Evolutionary conservation across 37 sponge, comb jelly and placozoan genomes (phyloP).

Genomic region (Mnemiopsis leidyi): DNA sequence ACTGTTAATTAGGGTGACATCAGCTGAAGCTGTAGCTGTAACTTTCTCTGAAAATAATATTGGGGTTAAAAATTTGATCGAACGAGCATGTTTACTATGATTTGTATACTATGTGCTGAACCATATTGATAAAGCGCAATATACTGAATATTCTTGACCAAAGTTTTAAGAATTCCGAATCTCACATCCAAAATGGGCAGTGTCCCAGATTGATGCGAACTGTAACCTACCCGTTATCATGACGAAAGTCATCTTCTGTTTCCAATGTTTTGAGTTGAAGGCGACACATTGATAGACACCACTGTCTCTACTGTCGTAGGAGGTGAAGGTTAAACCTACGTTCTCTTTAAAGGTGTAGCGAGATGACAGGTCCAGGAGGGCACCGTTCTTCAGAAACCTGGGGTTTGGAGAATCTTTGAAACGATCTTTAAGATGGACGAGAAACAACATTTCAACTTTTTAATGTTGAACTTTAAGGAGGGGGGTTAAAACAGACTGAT

Average conservation of each 20-base stretch:
- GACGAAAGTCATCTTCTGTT: slow-evolving; percentile 57
- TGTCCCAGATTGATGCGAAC: too few relatives aligned
- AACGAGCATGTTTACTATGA: too few relatives aligned
- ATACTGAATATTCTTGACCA: too few relatives aligned
- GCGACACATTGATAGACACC: slow-evolving; percentile 63
- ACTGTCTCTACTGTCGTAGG: slow-evolving; percentile 50
- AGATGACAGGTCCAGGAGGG: neutral
- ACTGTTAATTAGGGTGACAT: neutral
- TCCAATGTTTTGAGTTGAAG: slow-evolving; percentile 18
- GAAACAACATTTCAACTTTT: neutral
- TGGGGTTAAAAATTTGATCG: too few relatives aligned
- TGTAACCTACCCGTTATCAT: slow-evolving; percentile 14
- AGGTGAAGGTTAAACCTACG: slow-evolving; percentile 15
- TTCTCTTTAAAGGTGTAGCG: slow-evolving; percentile 10
- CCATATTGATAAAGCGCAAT: too few relatives aligned
- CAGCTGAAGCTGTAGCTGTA: slow-evolving; percentile 50
- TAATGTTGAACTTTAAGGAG: too few relatives aligned
- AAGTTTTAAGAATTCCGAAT: too few relatives aligned
- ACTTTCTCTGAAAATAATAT: slow-evolving; percentile 54
- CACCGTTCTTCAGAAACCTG: slow-evolving; percentile 45
- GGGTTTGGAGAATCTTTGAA: neutral
- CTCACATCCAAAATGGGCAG: too few relatives aligned
- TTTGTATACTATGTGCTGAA: too few relatives aligned
- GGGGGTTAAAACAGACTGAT: too few relatives aligned
- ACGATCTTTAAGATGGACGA: neutral